Evolutionary conservation across 2,888 invertebrate species (phyloP), one percentile per base, ranked within the genome.

Genomic region (Volucella zonaria): DNA sequence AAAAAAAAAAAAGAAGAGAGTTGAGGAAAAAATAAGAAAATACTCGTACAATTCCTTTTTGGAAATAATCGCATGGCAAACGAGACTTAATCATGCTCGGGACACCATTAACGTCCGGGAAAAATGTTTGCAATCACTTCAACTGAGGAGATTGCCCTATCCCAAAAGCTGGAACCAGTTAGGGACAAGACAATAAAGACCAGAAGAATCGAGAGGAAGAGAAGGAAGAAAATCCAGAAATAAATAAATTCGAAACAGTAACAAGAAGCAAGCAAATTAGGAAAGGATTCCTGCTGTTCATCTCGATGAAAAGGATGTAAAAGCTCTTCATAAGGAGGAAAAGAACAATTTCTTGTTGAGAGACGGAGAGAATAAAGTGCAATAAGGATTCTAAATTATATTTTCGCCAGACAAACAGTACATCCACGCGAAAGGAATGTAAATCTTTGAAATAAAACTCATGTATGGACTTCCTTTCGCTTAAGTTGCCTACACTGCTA

Each of bases 311-410:
- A 58, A 77, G 76, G 71, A 82, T 75, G 64, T 75, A 58, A 68
- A 67, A 64, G 38, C 42, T 23, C 15, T 58, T 9, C 54, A 49
- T 80, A 15, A 67, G 64, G 45, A 8, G 52, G 58, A 14, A 68
- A 8, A 66, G 58, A 14, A 68, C 61, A 80, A 75, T 64, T 67
- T 47, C 71, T 77, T 67, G 71, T 67, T 59, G 76, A 76, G 61
- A 71, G 76, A 71, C 6, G 4, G 31, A 31, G 31, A 6, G 31
- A 31, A 31, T 31, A 71, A 82, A 82, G 81, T 82, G 81, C 81
- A 82, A 82, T 82, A 82, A 82, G 76, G 76, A 77, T 71, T 45
- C 76, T 77, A 82, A 82, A 82, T 82, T 82, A 82, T 82, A 77
- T 82, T 82, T 82, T 54, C 59, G 62, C 66, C 71, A 61, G 54